Conservation (phyloP, 2,113 vertebrate genomes). For the Amphiprion percula region DNA sequence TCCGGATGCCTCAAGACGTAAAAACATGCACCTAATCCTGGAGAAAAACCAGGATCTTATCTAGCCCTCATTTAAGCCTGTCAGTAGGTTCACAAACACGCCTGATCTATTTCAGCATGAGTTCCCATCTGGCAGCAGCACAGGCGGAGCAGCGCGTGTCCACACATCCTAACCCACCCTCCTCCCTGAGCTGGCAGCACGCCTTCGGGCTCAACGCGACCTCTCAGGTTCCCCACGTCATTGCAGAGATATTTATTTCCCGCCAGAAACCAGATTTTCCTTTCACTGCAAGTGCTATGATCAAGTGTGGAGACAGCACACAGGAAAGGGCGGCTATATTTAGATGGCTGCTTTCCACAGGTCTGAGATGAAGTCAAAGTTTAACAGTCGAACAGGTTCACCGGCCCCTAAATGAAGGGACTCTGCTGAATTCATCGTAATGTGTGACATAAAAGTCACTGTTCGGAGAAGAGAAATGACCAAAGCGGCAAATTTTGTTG, state of each 20-base stretch:
- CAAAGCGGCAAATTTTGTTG: not conserved
- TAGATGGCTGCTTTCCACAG: not conserved
- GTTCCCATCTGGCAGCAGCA: constrained; percentile 28
- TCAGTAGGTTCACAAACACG: not conserved
- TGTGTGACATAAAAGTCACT: not conserved
- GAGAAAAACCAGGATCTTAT: not conserved
- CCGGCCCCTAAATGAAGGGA: not conserved
- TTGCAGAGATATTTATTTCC: constrained; percentile 88
- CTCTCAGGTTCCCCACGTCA: constrained; percentile 89
- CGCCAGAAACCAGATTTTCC: constrained; percentile 85
- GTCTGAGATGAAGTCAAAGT: constrained; percentile 6
- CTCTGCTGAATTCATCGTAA: too few relatives aligned
- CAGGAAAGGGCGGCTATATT: not conserved
- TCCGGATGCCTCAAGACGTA: not conserved
- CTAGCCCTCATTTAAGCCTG: constrained; percentile 9
- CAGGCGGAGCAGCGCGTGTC: constrained; percentile 79
- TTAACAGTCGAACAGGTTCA: not conserved
- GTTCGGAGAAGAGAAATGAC: constrained; percentile 3
- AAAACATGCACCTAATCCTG: constrained; percentile 5
- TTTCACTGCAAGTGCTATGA: constrained; percentile 3
- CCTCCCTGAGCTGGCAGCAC: constrained; percentile 78
- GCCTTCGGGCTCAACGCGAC: constrained; percentile 82
- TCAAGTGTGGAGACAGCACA: constrained; percentile 4
- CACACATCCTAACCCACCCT: constrained; percentile 52
- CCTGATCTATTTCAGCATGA: constrained; percentile 23